A percentile compares a stretch with the other conserved stretches of the same genome.
These are phyloP conservation scores for Acipenser transmontanus DNA, from an alignment of 2,797 vertebrate species.

Conservation along the genomic window DNA sequence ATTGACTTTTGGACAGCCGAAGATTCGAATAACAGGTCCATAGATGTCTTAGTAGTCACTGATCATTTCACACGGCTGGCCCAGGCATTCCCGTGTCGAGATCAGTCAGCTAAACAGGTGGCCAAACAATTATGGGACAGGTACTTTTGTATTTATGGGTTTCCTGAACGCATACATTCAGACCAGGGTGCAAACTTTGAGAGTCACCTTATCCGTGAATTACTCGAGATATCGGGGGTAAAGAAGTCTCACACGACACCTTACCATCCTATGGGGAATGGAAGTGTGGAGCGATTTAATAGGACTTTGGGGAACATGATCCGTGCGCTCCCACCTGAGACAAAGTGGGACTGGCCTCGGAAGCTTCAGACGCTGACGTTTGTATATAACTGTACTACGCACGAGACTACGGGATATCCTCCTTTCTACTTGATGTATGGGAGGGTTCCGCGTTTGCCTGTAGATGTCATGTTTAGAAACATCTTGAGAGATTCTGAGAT, in stretches of 20 bases:
- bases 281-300: neutral
- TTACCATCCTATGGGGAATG: neutral
- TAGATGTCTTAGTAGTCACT: constrained; percentile 16
- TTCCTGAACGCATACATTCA: too few species aligned
- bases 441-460: constrained; percentile 7
- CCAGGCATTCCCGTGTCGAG: neutral
- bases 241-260: constrained; percentile 4
- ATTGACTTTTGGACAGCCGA: constrained; percentile 22
- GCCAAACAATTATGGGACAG: too few species aligned
- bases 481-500: constrained; percentile 8
- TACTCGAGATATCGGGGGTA: constrained; percentile 8
- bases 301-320: constrained; percentile 14
- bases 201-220: too few species aligned
- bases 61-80: constrained; percentile 19
- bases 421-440: constrained; percentile 18
- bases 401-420: constrained; percentile 14
- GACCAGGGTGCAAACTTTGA: neutral
- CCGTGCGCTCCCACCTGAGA: constrained; percentile 2
- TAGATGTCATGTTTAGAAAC: constrained; percentile 16
- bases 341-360: constrained; percentile 13
- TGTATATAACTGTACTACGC: constrained; percentile 15
- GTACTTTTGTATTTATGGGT: too few species aligned
- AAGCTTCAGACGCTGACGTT: constrained; percentile 14
- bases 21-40: constrained; percentile 1
- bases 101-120: too few species aligned